A percentile compares a stretch with the other conserved stretches of the same genome.
These are phyloP conservation scores for Butorides virescens DNA, from an alignment of 2,113 vertebrate species.

Conservation along the genomic window DNA sequence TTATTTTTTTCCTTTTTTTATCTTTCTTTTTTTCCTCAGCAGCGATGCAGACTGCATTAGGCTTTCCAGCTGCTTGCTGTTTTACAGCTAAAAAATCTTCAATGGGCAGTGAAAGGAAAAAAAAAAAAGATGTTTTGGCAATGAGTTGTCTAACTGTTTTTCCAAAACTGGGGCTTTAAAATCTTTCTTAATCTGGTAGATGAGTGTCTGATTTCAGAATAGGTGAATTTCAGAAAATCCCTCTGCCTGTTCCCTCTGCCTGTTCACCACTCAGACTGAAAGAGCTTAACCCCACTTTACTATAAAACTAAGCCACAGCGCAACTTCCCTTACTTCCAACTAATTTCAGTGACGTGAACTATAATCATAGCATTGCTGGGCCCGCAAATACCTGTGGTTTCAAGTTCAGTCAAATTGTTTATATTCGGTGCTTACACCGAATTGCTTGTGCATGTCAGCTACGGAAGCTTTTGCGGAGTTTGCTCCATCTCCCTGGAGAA, in stretches of 20 bases:
- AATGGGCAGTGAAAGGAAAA: background rate
- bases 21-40: no score
- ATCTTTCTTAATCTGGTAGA: background rate
- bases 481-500: background rate
- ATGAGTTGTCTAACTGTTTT: background rate
- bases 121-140: background rate
- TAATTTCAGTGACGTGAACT: accelerated
- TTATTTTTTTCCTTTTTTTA: background rate
- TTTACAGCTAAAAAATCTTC: background rate
- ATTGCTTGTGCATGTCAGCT: background rate
- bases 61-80: background rate
- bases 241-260: background rate
- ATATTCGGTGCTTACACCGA: background rate
- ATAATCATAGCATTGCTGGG: background rate
- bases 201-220: background rate
- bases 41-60: background rate
- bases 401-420: background rate
- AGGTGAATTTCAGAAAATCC: background rate
- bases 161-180: background rate
- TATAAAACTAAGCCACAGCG: background rate
- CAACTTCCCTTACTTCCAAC: background rate
- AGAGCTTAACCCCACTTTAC: background rate
- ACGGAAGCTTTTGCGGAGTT: background rate
- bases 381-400: background rate
- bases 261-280: background rate